phyloP scores from a whole-genome alignment of 2,113 vertebrate species.

The Falcunculus frontatus region DNA sequence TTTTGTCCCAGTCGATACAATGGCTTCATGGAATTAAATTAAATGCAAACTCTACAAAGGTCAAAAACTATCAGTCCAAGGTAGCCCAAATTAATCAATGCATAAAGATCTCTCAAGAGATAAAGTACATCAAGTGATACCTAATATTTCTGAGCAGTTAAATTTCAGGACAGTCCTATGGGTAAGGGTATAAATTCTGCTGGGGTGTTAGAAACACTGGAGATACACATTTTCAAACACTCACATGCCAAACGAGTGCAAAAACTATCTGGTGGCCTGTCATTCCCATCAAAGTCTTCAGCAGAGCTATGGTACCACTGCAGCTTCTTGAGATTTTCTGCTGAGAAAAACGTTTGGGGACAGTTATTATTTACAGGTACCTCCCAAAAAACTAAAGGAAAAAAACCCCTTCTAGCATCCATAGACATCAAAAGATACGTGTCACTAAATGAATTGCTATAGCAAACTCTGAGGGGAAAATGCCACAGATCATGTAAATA shows the following conservation, averaged over 20 bases:
- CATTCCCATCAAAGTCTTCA: background rate
- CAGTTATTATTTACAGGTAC: background rate
- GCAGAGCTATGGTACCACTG: background rate
- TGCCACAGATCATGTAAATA: background rate
- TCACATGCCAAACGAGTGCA: background rate
- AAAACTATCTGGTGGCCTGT: background rate
- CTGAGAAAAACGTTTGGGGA: background rate
- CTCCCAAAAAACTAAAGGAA: fast-evolving
- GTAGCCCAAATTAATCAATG: background rate
- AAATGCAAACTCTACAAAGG: background rate
- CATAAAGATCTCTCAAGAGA: background rate
- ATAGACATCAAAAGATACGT: background rate
- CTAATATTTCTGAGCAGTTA: background rate
- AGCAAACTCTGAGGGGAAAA: background rate
- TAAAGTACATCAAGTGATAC: background rate
- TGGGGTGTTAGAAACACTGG: background rate
- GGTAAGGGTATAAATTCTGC: background rate
- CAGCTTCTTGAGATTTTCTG: background rate
- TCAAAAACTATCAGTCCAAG: background rate
- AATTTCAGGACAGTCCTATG: background rate
- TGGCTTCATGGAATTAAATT: background rate
- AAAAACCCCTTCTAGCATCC: background rate
- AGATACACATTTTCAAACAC: background rate
- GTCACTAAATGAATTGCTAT: background rate
- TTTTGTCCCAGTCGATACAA: background rate